Base-by-base conservation (phyloP, 2,113 vertebrate species). In the Mesembrinibis cayennensis region DNA sequence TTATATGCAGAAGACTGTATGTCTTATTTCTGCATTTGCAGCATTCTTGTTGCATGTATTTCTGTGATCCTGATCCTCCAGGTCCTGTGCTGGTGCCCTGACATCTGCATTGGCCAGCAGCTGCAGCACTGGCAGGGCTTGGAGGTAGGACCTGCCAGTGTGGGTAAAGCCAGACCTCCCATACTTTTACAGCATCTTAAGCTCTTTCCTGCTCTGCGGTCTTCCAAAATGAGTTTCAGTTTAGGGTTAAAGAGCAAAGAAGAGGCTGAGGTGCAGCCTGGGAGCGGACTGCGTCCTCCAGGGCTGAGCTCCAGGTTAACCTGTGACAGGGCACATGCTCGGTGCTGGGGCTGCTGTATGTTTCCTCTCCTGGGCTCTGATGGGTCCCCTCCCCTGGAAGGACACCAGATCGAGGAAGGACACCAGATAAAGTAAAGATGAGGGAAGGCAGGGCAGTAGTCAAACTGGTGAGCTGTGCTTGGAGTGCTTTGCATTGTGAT, bases 301-400 rank as follows among this genome's bases (percentile, higher is more conserved):
- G n/a, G 36, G 16, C 38, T 55, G 66, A 94, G 56, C 38, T 92
- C 16, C 10, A 40, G 12, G 52, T 34, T 66, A 36, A 50, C 26
- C 29, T 85, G 58, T 1, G 0, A 38, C 47, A 50, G 58, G 22
- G 18, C 56, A 71, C 44, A 73, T 25, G 16, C 12, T 82, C 1
- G 0, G 11, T 72, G 36, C 32, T 52, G 30, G 14, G 14, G 16
- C 29, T 80, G 13, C 66, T 47, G 8, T 5, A 7, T 0, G 0
- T 77, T 83, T 72, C 10, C 11, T 72, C 6, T 86, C 9, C 40
- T 49, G 45, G 20, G 42, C 14, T 73, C 58, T 78, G 36, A 14
- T 5, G 3, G 52, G 30, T 84, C 34, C 29, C 17, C 3, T 87
- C 3, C 44, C n/a, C 11, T 94, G 34, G 30, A 69, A 38, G 40